Base-by-base conservation (phyloP, 2,113 vertebrate genomes). In the Orthonyx spaldingii region DNA sequence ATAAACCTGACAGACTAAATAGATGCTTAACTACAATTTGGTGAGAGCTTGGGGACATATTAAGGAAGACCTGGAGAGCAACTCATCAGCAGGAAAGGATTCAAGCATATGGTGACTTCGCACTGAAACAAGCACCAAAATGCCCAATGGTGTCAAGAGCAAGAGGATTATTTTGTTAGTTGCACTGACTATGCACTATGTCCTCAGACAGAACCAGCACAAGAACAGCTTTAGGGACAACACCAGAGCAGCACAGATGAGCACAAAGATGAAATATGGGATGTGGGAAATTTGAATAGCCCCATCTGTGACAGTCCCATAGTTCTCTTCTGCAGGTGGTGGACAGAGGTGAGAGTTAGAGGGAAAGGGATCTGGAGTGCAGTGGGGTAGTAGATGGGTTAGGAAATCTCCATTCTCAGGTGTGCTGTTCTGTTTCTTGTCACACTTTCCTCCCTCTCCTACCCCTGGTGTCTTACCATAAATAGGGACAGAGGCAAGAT, bases 21-120 rank as follows among this genome's bases (percentile, higher is more conserved):
- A 87, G 91, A 91, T 94, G 47, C 52, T 85, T 94, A 93, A 91
- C 87, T 88, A 86, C 37, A 52, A 65, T 74, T 85, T 83, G 55
- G 82, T 49, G 82, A 57, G 75, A 75, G n/a, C 42, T 59, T 90
- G 52, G 85, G 66, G 90, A 92, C 26, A 59, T 47, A 84, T 52
- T 90, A 95, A 90, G 28, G 42, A 78, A 77, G 39, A 93, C 27
- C 53, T 49, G 44, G 63, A 50, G 82, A 96, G 47, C 70, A 91
- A 82, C 46, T 87, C 66, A 74, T 69, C 81, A 92, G 63, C 84
- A 84, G 63, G 28, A 53, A 88, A 91, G 42, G 35, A 70, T 71
- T 88, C 75, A 96, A 88, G 50, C 60, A 80, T 83, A 65, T 59
- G 47, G 70, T 52, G 59, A 80, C 57, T 90, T 64, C 0, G 0